These are phyloP conservation scores for Eumacrocentrus americanus DNA, from an alignment of 2,888 invertebrate species.

Conservation along the genomic window DNA sequence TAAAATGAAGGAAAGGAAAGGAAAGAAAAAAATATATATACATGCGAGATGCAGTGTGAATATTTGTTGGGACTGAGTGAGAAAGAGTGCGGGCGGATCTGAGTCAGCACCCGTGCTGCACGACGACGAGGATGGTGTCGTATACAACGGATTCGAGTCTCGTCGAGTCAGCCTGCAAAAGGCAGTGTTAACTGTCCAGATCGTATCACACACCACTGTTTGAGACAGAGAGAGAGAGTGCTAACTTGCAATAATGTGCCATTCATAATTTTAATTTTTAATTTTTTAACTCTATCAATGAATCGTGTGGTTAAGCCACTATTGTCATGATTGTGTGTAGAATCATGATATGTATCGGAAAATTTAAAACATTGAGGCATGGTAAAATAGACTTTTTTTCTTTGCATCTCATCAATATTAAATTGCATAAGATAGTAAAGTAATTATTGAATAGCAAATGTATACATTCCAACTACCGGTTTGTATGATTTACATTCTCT, in stretches of 20 bases:
- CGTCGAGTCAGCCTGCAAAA: constrained; percentile 57
- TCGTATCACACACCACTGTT: constrained; percentile 43
- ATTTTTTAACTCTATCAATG: constrained; percentile 22
- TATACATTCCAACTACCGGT: constrained; percentile 22
- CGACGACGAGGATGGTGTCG: too few species aligned
- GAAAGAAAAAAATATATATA: constrained; percentile 6
- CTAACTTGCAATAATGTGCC: constrained; percentile 50
- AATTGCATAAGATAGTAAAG: neutral
- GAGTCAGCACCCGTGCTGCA: constrained; percentile 52
- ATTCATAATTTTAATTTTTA: constrained; percentile 53
- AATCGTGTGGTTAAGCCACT: neutral
- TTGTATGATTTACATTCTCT: constrained; percentile 21
- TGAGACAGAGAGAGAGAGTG: constrained; percentile 37
- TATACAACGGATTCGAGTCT: constrained; percentile 41
- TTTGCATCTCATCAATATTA: neutral
- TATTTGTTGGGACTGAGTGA: constrained; percentile 10
- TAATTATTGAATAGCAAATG: constrained; percentile 6
- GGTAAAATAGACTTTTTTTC: too few species aligned
- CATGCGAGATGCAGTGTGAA: neutral
- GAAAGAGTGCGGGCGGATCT: constrained; percentile 54
- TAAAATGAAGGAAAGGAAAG: constrained; percentile 6
- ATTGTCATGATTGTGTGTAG: too few species aligned
- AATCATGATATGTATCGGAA: constrained; percentile 9
- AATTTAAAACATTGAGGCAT: too few species aligned
- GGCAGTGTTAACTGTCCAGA: constrained; percentile 41